Evolutionary conservation across 2,888 invertebrate genomes (phyloP).

Genomic region (Furcula furcula): DNA sequence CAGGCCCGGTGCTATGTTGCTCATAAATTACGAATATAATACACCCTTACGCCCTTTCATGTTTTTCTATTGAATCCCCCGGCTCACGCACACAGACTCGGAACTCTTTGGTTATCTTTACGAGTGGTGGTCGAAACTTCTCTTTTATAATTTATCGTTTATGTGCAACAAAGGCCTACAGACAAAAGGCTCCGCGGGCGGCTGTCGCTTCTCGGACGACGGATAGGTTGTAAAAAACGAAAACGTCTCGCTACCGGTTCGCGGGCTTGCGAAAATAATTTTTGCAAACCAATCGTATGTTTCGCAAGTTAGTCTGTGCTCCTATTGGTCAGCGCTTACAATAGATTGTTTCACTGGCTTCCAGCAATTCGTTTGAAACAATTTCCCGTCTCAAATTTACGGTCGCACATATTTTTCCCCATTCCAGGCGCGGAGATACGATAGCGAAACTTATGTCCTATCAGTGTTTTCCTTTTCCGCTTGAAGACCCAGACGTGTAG

Average conservation of each 20-base stretch:
- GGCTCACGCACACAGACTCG: conserved; percentile 47
- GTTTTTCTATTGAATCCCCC: conserved; percentile 61
- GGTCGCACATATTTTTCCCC: conserved; percentile 44
- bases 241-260: conserved; percentile 56
- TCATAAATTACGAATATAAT: conserved; percentile 76
- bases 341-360: conserved; percentile 53
- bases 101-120: conserved; percentile 73
- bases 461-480: conserved; percentile 68
- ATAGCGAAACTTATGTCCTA: conserved; percentile 62
- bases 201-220: conserved; percentile 46
- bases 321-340: conserved; percentile 66
- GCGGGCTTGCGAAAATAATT: conserved; percentile 68
- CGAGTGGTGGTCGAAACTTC: conserved; percentile 64
- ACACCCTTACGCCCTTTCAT: conserved; percentile 70
- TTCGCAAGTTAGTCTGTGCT: conserved; percentile 41
- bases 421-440: conserved; percentile 43
- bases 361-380: conserved; percentile 36
- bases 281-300: conserved; percentile 75
- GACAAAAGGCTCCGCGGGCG: conserved; percentile 63
- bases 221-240: conserved; percentile 57
- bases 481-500: conserved; percentile 70
- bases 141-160: conserved; percentile 76
- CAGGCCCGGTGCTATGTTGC: conserved; percentile 56
- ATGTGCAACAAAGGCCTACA: conserved; percentile 64
- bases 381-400: conserved; percentile 53